Conservation (phyloP, 1,140 invertebrate species). For the Dreissena polymorpha region DNA sequence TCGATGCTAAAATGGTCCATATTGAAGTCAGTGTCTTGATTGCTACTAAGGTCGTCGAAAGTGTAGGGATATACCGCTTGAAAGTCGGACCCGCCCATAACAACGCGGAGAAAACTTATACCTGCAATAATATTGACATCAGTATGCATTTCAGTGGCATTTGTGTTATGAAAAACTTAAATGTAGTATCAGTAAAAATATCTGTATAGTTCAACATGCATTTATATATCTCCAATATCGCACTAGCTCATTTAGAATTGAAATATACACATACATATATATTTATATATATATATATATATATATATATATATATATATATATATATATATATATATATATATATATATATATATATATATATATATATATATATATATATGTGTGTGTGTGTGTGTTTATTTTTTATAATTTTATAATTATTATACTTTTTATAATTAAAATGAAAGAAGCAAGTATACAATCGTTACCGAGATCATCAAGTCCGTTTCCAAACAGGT, state of each 20-base stretch:
- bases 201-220: neutral
- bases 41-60: slow-evolving; percentile 46
- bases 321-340: no score
- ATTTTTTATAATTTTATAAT: no score
- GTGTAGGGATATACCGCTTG: slow-evolving; percentile 59
- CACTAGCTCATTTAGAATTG: neutral
- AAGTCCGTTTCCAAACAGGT: slow-evolving; percentile 51
- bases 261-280: neutral
- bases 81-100: slow-evolving; percentile 60
- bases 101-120: slow-evolving; percentile 56
- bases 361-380: no score
- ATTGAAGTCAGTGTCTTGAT: slow-evolving; percentile 46
- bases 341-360: no score
- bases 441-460: neutral
- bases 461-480: slow-evolving; percentile 23
- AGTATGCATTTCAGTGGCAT: neutral
- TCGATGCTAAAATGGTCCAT: slow-evolving; percentile 60
- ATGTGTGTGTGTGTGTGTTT: no score
- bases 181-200: neutral
- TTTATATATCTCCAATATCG: neutral
- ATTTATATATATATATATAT: no score
- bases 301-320: no score
- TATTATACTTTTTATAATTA: no score
- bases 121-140: slow-evolving; percentile 10
- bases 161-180: neutral